phyloP scores from a whole-genome alignment of 2,888 invertebrate species.

The Rotaria macrura region DNA sequence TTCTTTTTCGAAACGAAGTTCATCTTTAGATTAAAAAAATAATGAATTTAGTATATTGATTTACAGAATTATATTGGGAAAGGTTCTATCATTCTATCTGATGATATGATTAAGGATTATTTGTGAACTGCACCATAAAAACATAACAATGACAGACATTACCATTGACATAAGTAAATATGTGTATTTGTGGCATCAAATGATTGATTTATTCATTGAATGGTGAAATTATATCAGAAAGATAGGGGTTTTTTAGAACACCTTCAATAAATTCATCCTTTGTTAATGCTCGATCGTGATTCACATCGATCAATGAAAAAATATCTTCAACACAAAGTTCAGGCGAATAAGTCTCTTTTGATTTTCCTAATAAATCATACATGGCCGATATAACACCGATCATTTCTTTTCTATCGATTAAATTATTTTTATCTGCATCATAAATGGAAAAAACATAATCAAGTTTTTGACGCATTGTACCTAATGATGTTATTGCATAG shows the following conservation, averaged over 20 bases:
- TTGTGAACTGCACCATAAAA: too few relatives aligned
- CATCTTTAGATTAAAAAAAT: too few relatives aligned
- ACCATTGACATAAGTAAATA: too few relatives aligned
- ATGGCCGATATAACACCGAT: slow-evolving; percentile 28
- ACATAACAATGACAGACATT: too few relatives aligned
- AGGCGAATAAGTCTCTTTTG: slow-evolving; percentile 29
- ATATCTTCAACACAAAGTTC: slow-evolving; percentile 28
- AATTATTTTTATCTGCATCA: slow-evolving; percentile 29
- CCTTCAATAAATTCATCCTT: slow-evolving; percentile 33
- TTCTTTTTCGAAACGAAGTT: too few relatives aligned
- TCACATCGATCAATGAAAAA: slow-evolving; percentile 31
- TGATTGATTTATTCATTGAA: neutral
- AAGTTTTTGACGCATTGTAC: neutral
- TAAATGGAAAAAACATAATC: neutral
- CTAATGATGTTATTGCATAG: neutral
- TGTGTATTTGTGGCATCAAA: too few relatives aligned
- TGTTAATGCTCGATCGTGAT: slow-evolving; percentile 27
- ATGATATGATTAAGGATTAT: too few relatives aligned
- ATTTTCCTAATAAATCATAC: slow-evolving; percentile 29
- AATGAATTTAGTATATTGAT: too few relatives aligned
- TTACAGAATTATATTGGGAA: too few relatives aligned
- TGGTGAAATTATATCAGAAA: neutral
- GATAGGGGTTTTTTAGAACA: neutral
- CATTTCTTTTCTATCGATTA: slow-evolving; percentile 29
- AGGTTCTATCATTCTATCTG: too few relatives aligned